Base-by-base conservation (phyloP, 2,888 invertebrate genomes). In the Cotesia congregata region DNA sequence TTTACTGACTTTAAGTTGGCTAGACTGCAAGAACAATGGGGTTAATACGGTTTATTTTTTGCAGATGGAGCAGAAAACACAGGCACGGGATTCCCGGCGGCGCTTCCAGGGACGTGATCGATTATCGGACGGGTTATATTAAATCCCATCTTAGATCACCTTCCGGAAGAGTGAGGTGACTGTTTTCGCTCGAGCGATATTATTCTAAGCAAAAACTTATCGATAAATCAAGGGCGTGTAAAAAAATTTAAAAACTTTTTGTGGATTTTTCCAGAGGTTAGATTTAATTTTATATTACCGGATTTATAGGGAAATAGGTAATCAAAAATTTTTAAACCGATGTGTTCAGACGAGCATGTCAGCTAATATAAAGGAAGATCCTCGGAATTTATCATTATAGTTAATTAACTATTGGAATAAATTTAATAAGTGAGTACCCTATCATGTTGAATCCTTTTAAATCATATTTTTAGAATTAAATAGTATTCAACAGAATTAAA, bases 81-180 rank as follows among this genome's bases (percentile, higher is more conserved):
- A 89, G 92, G 87, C 88, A 92, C 86, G 91, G 92, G 73, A 88
- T 90, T 80, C 90, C 91, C 83, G 90, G 91, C 72, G 89, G 90
- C 80, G 90, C 91, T 80, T 89, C 92, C 84, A 92, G 93, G 80
- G 94, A 94, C 89, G 92, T 93, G 73, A 92, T 94, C 87, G 95
- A 95, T 90, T 95, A 94, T 90, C 92, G 95, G 85, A 95, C 95
- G 67, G 95, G 95, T 80, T 97, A 97, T 91, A 97, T 97, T 90
- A 94, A 96, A 85, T 97, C 97, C 82, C 96, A 97, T 90, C 93
- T 97, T 85, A 94, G 97, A 84, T 97, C 97, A 86, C 97, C 97
- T 71, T 97, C 96, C 82, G 97, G 97, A 88, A 94, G 97, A 90
- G 97, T 97, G 90, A 93, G 97, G 94, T 97, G 95, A 96, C 94